Evolutionary conservation across 2,797 vertebrate species (phyloP).

Genomic region (Nannoperca australis): DNA sequence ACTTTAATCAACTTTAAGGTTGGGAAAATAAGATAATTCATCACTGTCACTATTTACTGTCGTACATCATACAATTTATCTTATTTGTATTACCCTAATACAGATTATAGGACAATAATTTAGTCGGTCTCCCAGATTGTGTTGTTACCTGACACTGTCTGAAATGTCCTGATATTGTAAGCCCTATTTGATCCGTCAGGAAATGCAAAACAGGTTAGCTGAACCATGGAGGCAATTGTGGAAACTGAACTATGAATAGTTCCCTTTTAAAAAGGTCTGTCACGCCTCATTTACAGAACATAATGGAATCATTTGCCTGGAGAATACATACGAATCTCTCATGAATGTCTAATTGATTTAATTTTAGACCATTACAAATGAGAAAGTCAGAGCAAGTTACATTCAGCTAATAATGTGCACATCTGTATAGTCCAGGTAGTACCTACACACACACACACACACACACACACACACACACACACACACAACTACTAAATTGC

Average conservation of each 20-base stretch:
- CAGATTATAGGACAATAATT: conserved; percentile 8
- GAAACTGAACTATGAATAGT: conserved; percentile 44
- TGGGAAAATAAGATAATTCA: neutral
- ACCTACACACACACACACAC: neutral
- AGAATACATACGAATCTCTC: conserved; percentile 27
- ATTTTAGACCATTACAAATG: conserved; percentile 25
- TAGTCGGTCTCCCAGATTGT: neutral
- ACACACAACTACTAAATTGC: neutral
- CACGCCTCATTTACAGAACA: conserved; percentile 58
- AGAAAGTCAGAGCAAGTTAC: conserved; percentile 1
- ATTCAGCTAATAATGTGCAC: neutral
- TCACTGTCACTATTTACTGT: neutral
- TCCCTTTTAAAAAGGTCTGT: conserved; percentile 57
- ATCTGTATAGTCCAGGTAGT: neutral
- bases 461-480: neutral
- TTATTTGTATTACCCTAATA: neutral
- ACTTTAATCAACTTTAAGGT: neutral
- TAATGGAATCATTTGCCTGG: conserved; percentile 50
- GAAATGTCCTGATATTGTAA: conserved; percentile 28
- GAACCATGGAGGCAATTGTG: conserved; percentile 32
- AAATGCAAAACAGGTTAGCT: conserved; percentile 39
- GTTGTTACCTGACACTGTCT: conserved; percentile 12
- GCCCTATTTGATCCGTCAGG: conserved; percentile 12
- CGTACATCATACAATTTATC: neutral
- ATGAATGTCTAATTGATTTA: conserved; percentile 49